Base-by-base conservation (phyloP, 2,113 vertebrate genomes). In the Xiphias gladius region DNA sequence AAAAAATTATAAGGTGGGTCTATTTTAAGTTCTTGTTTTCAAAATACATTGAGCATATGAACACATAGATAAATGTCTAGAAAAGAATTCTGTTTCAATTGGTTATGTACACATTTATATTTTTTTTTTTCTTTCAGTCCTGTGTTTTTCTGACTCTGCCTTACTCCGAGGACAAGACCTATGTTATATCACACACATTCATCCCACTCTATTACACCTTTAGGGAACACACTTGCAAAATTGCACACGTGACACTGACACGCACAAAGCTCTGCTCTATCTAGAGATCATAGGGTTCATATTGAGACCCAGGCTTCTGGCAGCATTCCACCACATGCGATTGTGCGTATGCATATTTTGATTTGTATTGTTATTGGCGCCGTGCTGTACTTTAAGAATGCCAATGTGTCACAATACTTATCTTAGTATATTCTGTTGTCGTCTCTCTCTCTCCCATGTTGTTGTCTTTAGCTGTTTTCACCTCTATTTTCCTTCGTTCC, bases 301-400 rank as follows among this genome's bases (percentile, higher is more conserved):
- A 61, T 70, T 82, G 22, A 62, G 41, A 69, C 28, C 8, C 46
- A 32, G 58, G 4, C 54, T 37, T n/a, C 26, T 59, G 26, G 68
- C 24, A 26, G 55, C 20, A 8, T 66, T 24, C 64, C 20, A 26
- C 39, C 26, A 8, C 74, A 65, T 64, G 52, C 11, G 12, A 48
- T 52, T 80, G 48, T 55, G 59, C 9, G 20, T 67, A 28, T 85
- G 26, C 22, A 52, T 79, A 39, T 72, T 68, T 66, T 77, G n/a
- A 85, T 82, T 89, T 86, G 76, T 76, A 71, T 83, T 73, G 50
- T 84, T 82, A 71, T 74, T 69, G 50, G 39, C 39, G 66, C 12
- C 37, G 17, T 46, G 70, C 52, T 48, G 55, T 62, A 28, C 37
- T 62, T 61, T 59, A 48, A 90, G 83, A 85, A 90, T 84, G 50